A percentile compares a stretch with the other conserved stretches of the same genome.
Evolutionary conservation across 1,140 invertebrate species (phyloP).

Genomic region (Drosophila pectinifera): DNA sequence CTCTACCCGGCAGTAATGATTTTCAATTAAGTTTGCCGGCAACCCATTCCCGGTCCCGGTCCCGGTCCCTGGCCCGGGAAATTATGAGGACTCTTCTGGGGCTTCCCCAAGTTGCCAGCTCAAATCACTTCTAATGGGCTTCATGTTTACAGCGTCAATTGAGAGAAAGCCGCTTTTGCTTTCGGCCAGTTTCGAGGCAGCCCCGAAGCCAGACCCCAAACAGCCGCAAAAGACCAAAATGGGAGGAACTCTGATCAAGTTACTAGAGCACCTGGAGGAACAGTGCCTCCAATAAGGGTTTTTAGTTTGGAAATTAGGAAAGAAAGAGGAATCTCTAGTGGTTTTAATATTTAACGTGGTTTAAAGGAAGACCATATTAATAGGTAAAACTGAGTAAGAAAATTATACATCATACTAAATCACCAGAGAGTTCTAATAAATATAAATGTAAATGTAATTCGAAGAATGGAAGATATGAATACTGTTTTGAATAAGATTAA

Average conservation of each 20-base stretch:
- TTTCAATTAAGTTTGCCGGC: slow-evolving; percentile 77
- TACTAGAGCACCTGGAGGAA: slow-evolving; percentile 40
- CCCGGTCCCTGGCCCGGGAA: slow-evolving; percentile 18
- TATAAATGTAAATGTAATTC: no score
- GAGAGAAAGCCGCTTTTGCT: slow-evolving; percentile 80
- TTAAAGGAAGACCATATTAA: no score
- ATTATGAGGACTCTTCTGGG: slow-evolving; percentile 75
- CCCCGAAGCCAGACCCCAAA: slow-evolving; percentile 56
- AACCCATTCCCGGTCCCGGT: slow-evolving; percentile 9
- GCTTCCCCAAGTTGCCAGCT: slow-evolving; percentile 73
- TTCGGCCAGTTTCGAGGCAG: slow-evolving; percentile 46
- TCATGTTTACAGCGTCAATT: slow-evolving; percentile 84
- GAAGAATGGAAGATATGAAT: no score
- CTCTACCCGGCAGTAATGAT: slow-evolving; percentile 61
- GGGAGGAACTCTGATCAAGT: slow-evolving; percentile 46
- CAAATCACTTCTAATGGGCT: slow-evolving; percentile 83
- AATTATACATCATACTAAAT: no score
- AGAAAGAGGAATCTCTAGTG: neutral
- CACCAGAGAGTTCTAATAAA: no score
- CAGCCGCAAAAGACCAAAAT: slow-evolving; percentile 39
- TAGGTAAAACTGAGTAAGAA: no score
- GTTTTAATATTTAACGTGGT: no score
- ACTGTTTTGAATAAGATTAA: no score
- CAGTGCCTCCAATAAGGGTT: neutral
- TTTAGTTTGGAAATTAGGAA: neutral